phyloP scores from a whole-genome alignment of 1,140 invertebrate species.

The Diploscapter pachys region DNA sequence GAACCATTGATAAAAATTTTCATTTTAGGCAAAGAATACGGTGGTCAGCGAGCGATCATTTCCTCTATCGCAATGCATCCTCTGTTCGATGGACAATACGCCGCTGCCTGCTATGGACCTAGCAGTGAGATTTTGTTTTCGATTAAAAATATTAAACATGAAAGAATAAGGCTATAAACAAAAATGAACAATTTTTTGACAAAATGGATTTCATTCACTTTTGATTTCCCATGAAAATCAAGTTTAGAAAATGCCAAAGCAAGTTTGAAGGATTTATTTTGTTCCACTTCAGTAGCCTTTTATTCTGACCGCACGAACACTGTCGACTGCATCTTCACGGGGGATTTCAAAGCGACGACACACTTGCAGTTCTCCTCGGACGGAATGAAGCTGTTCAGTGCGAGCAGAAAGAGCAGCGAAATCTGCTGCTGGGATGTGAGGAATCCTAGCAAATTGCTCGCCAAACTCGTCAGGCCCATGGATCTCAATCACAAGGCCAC shows the following conservation, averaged over 20 bases:
- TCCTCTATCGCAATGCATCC: slow-evolving; percentile 41
- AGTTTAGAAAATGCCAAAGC: background rate
- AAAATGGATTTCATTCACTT: background rate
- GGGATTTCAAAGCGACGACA: slow-evolving; percentile 26
- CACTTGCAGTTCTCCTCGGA: slow-evolving; percentile 42
- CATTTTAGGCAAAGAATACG: slow-evolving; percentile 3
- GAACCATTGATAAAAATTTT: slow-evolving; percentile 7
- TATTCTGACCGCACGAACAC: slow-evolving; percentile 37
- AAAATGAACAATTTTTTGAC: background rate
- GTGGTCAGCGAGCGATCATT: slow-evolving; percentile 33
- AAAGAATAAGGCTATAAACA: no score
- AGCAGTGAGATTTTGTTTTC: slow-evolving; percentile 23
- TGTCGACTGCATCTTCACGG: slow-evolving; percentile 38
- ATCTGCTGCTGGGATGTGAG: no score
- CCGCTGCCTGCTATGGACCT: slow-evolving; percentile 31
- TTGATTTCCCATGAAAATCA: background rate
- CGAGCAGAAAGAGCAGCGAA: slow-evolving; percentile 27
- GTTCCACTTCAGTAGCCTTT: slow-evolving; percentile 36
- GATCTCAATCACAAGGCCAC: no score
- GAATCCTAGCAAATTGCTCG: no score
- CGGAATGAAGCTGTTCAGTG: slow-evolving; percentile 37
- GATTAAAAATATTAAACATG: background rate
- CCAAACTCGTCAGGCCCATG: no score
- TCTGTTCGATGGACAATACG: slow-evolving; percentile 39
- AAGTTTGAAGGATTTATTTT: background rate